Percentiles rank a stretch among this genome's conserved stretches.
phyloP scores from a whole-genome alignment of 2,888 invertebrate genomes.

The Diplolepis rosae region DNA sequence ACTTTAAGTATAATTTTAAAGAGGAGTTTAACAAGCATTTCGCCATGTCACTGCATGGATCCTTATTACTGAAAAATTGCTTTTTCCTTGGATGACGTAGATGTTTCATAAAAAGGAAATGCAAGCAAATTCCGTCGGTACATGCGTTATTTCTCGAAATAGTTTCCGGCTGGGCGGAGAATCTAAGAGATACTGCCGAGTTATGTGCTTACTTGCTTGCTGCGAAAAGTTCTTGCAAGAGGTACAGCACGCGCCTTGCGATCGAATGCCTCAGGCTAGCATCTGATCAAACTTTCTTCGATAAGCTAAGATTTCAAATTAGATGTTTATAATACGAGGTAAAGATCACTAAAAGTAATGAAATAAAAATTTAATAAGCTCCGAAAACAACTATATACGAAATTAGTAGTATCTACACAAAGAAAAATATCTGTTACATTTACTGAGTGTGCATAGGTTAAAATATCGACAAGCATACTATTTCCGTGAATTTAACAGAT shows the following conservation, averaged over 20 bases:
- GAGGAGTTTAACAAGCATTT: neutral
- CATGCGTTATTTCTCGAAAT: slow-evolving; percentile 8
- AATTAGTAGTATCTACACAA: no score
- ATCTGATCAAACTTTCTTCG: slow-evolving; percentile 67
- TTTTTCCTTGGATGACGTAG: neutral
- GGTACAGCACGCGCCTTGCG: neutral
- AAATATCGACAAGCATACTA: no score
- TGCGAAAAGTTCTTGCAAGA: neutral
- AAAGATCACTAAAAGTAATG: no score
- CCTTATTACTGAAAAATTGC: slow-evolving; percentile 8
- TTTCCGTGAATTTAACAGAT: no score
- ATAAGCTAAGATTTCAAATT: slow-evolving; percentile 66
- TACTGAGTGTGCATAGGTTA: no score
- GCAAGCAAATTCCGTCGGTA: neutral
- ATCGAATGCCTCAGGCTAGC: neutral
- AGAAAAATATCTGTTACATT: no score
- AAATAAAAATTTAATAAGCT: no score
- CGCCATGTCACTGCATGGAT: neutral
- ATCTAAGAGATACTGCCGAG: neutral
- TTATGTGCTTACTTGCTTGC: neutral
- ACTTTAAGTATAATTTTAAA: slow-evolving; percentile 6
- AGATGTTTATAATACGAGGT: slow-evolving; percentile 59
- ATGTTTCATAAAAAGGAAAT: slow-evolving; percentile 15
- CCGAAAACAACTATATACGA: no score
- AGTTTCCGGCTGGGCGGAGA: neutral